Evolutionary conservation across 2,113 vertebrate genomes (phyloP).

Genomic region (Egretta garzetta): DNA sequence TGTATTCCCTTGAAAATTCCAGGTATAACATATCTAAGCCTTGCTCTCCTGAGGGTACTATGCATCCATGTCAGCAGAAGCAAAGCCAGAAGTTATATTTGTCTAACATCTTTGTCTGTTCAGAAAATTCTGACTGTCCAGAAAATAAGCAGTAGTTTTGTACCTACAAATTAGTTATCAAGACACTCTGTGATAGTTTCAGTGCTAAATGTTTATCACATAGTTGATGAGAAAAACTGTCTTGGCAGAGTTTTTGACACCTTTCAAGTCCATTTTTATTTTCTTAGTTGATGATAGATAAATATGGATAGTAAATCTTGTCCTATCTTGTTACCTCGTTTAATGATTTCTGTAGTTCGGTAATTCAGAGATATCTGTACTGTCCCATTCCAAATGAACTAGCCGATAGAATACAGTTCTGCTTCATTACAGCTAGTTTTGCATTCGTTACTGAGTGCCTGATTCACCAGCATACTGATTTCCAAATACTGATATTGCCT

Average conservation of each 20-base stretch:
- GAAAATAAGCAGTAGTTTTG: neutral
- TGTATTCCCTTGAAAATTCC: neutral
- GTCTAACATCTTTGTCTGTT: neutral
- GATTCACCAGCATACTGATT: neutral
- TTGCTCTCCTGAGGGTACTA: neutral
- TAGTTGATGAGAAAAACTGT: neutral
- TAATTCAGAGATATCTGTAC: neutral
- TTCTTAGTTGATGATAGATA: slow-evolving; percentile 7
- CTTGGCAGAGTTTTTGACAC: neutral
- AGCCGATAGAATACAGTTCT: neutral
- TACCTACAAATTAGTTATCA: neutral
- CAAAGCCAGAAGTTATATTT: neutral
- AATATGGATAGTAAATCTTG: neutral
- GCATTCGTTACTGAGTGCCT: neutral
- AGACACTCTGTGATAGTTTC: neutral
- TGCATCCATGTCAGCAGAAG: neutral
- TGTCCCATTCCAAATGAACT: neutral
- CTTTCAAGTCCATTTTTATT: neutral
- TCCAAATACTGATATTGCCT: neutral
- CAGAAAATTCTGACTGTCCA: neutral
- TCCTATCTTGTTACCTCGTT: neutral
- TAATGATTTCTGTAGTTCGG: neutral
- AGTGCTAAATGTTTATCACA: neutral
- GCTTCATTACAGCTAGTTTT: neutral
- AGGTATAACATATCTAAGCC: neutral